Base-by-base conservation (phyloP, 2,113 vertebrate species). In the Accipiter virgatus region DNA sequence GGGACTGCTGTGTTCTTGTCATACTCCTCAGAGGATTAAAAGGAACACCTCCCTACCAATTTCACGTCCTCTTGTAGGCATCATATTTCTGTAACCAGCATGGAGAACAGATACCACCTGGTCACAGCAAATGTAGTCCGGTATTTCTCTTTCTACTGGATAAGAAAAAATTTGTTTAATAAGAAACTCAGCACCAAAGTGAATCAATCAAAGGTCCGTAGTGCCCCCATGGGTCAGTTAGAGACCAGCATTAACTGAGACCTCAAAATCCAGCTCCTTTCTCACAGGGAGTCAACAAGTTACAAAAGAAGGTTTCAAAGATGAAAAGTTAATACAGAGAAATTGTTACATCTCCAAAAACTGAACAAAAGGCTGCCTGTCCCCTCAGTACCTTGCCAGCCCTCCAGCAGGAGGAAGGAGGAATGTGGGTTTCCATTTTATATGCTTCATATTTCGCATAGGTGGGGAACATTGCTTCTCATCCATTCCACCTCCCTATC, bases 151-250 rank as follows among this genome's bases (percentile, higher is more conserved):
- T 77, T 55, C n/a, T 36, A 19, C 3, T 40, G 19, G 25, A 20
- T 32, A 58, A 47, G 59, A 71, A 75, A 88, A 86, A 55, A 59
- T 42, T 32, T 20, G 12, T 56, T 77, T 66, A 26, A 4, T 31
- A 31, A 45, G 42, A 55, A 62, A 16, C 21, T 75, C 52, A 90
- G 19, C n/a, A 68, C 20, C 25, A 14, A 89, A 91, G 6, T 16
- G 5, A 67, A n/a, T 56, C 63, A 63, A 31, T 12, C 16, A 15
- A 29, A 67, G 4, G 55, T 74, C 67, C 73, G 17, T 4, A 61
- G 31, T 20, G 7, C 2, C 21, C 58, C 34, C 21, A 27, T 0
- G 2, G 32, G 31, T n/a, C 23, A n/a, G 25, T 5, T 2, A 26
- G n/a, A 90, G 59, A 71, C 13, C 40, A 72, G 10, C 36, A 56